A percentile compares a stretch with the other conserved stretches of the same genome.
Conservation (phyloP, 2,888 invertebrate genomes). For the Eilema griseolum region DNA sequence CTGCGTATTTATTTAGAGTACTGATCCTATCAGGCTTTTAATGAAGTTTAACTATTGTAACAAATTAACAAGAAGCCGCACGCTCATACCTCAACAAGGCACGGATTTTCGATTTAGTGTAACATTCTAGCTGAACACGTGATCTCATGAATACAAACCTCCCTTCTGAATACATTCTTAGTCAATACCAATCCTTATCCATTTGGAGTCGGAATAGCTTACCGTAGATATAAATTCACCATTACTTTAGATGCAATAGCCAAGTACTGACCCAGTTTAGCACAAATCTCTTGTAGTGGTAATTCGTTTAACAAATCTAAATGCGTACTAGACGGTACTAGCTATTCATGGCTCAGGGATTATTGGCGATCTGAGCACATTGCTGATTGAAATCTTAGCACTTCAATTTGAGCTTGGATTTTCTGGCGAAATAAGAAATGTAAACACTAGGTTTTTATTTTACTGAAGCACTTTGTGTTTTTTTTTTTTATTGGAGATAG, state of each 20-base stretch:
- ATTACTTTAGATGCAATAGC: conserved; percentile 24
- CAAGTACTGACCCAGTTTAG: conserved; percentile 23
- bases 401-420: conserved; percentile 22
- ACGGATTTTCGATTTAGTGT: not conserved
- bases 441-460: conserved; percentile 11
- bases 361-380: conserved; percentile 23
- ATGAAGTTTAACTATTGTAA: not conserved
- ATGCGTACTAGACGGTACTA: conserved; percentile 17
- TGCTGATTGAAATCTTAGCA: conserved; percentile 29
- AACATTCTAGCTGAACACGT: not conserved
- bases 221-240: conserved; percentile 8
- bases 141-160: not conserved
- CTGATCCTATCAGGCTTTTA: no score
- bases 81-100: not conserved
- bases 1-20: no score
- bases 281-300: conserved; percentile 21
- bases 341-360: conserved; percentile 22
- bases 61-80: not conserved
- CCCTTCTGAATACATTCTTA: not conserved
- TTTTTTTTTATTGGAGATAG: not conserved
- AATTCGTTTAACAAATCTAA: conserved; percentile 27
- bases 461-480: not conserved
- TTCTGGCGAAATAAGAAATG: conserved; percentile 17
- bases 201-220: conserved; percentile 7
- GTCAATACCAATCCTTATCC: conserved; percentile 4